Conservation (phyloP, 2,113 vertebrate genomes). For the Mola mola region DNA sequence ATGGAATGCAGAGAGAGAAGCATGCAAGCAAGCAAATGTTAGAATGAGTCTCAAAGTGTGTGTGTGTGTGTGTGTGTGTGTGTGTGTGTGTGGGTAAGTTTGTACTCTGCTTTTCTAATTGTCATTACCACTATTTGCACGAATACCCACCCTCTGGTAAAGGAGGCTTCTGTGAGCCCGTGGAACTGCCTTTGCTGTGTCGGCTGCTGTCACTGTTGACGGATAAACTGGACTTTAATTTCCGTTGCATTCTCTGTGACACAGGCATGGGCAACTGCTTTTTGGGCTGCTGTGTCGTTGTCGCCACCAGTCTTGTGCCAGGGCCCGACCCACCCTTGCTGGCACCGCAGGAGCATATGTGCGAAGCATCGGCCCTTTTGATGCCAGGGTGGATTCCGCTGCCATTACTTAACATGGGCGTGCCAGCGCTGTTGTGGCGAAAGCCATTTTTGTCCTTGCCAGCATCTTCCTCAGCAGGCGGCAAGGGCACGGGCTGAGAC, state of each 20-base stretch:
- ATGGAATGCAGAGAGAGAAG: slow-evolving; percentile 5
- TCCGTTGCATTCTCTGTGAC: slow-evolving; percentile 93
- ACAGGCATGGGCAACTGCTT: slow-evolving; percentile 85
- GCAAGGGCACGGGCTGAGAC: slow-evolving; percentile 79
- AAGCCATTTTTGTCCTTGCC: slow-evolving; percentile 82
- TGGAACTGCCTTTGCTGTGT: slow-evolving; percentile 91
- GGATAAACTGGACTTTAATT: slow-evolving; percentile 93
- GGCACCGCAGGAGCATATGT: slow-evolving; percentile 62
- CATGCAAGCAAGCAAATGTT: slow-evolving; percentile 12
- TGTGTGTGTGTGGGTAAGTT: neutral
- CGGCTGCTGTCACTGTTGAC: slow-evolving; percentile 91
- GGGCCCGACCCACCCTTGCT: slow-evolving; percentile 6
- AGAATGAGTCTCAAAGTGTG: neutral
- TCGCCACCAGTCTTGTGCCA: neutral
- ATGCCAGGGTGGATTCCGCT: slow-evolving; percentile 80
- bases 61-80: neutral
- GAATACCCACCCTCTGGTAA: slow-evolving; percentile 91
- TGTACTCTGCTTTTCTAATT: no score
- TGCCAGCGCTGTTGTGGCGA: slow-evolving; percentile 43
- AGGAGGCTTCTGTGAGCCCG: slow-evolving; percentile 88
- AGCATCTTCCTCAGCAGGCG: slow-evolving; percentile 79
- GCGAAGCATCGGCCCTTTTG: slow-evolving; percentile 55
- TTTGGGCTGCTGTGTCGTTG: slow-evolving; percentile 75
- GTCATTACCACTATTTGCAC: neutral
- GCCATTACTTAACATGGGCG: slow-evolving; percentile 44